Conservation (phyloP, 2,888 invertebrate genomes). For the Meteorus colon region DNA sequence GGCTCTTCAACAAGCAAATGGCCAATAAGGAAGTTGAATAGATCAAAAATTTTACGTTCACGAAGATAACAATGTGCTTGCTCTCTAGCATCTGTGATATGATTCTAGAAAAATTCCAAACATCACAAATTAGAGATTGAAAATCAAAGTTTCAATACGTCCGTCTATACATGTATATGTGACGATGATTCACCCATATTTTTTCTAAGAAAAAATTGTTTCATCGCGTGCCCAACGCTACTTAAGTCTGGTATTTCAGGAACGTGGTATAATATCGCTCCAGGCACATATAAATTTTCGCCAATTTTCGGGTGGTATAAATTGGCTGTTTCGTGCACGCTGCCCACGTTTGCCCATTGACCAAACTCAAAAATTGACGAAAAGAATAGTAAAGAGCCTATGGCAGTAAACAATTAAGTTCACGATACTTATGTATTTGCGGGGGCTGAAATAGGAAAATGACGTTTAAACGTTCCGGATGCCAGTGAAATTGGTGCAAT, state of each 20-base stretch:
- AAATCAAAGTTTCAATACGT: background rate
- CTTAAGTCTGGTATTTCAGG: slow-evolving; percentile 32
- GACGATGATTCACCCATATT: background rate
- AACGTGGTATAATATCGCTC: slow-evolving; percentile 17
- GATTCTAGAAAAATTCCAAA: slow-evolving; percentile 38
- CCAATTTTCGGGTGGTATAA: slow-evolving; percentile 18
- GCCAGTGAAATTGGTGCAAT: slow-evolving; percentile 55
- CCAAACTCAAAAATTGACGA: slow-evolving; percentile 24
- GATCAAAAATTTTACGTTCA: slow-evolving; percentile 71
- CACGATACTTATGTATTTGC: slow-evolving; percentile 46
- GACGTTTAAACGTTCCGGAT: slow-evolving; percentile 52
- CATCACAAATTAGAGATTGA: background rate
- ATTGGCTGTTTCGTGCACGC: slow-evolving; percentile 16
- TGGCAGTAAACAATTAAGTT: slow-evolving; percentile 35
- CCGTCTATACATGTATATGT: background rate
- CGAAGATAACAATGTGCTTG: slow-evolving; percentile 71
- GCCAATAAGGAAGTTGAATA: slow-evolving; percentile 73
- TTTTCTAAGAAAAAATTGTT: background rate
- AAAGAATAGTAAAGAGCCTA: slow-evolving; percentile 35
- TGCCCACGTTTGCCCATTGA: slow-evolving; percentile 16
- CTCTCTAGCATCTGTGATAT: slow-evolving; percentile 60
- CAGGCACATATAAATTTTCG: slow-evolving; percentile 16
- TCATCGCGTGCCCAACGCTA: slow-evolving; percentile 26
- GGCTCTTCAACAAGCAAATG: slow-evolving; percentile 72
- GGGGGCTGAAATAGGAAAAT: slow-evolving; percentile 50